phyloP scores from a whole-genome alignment of 2,113 vertebrate genomes.

The Panthera uncia region DNA sequence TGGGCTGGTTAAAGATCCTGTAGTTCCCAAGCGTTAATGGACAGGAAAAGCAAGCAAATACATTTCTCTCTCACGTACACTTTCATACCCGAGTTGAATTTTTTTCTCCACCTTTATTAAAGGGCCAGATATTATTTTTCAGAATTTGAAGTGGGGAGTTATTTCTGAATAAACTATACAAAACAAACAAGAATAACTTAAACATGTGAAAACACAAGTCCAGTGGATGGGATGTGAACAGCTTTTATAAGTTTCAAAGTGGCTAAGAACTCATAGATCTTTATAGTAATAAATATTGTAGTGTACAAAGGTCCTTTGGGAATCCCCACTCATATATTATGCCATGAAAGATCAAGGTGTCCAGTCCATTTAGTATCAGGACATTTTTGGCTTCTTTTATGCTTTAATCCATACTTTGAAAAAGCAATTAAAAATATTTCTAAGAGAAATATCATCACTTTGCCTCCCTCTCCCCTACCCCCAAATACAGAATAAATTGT shows the following conservation, averaged over 20 bases:
- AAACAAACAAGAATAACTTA: constrained; percentile 60
- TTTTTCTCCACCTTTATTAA: background rate
- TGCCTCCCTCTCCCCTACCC: background rate
- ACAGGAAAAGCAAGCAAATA: background rate
- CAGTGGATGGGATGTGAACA: constrained; percentile 72
- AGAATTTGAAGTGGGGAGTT: background rate
- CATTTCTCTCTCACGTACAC: background rate
- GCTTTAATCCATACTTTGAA: constrained; percentile 78
- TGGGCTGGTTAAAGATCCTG: background rate
- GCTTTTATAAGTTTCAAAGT: constrained; percentile 80
- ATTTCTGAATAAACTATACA: constrained; percentile 7
- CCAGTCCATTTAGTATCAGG: constrained; percentile 86
- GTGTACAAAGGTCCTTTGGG: constrained; percentile 79
- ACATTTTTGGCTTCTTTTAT: constrained; percentile 75
- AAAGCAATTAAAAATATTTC: constrained; percentile 66
- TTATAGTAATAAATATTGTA: constrained; percentile 86
- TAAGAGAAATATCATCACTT: constrained; percentile 68
- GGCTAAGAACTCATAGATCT: constrained; percentile 83
- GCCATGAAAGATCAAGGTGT: constrained; percentile 82
- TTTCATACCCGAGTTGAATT: background rate
- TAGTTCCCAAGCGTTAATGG: background rate
- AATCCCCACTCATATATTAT: constrained; percentile 80
- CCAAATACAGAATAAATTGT: background rate
- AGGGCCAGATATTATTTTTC: constrained; percentile 27
- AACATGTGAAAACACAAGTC: constrained; percentile 74